Percentiles rank a stretch among this genome's conserved stretches.
These are phyloP conservation scores for Listronotus bonariensis DNA, from an alignment of 1,140 invertebrate genomes.

Conservation along the genomic window DNA sequence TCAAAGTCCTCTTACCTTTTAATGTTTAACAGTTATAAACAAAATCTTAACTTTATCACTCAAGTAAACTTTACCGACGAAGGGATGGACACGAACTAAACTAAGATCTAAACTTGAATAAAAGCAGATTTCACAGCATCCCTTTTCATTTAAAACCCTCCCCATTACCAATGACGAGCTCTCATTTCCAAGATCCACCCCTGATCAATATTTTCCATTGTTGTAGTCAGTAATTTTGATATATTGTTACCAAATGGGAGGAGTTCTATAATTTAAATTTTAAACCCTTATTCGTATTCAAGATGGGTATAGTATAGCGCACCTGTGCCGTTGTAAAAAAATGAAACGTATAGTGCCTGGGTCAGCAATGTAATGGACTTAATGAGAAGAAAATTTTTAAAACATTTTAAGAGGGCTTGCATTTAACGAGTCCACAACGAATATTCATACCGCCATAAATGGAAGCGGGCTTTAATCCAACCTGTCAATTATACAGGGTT, in stretches of 20 bases:
- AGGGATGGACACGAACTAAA: conserved; percentile 2
- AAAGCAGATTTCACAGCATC: conserved; percentile 6
- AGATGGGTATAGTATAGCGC: no score
- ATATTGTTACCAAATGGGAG: conserved; percentile 4
- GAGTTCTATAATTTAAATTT: background rate
- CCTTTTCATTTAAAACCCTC: conserved; percentile 1
- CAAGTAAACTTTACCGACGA: background rate
- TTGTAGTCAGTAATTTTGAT: background rate
- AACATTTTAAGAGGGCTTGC: no score
- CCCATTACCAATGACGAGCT: conserved; percentile 1
- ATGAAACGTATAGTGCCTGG: no score
- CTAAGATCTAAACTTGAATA: conserved; percentile 10
- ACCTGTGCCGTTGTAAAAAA: no score
- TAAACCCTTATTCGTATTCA: background rate
- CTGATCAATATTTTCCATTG: conserved; percentile 18
- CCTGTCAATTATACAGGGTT: no score
- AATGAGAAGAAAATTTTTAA: no score
- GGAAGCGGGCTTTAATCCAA: no score
- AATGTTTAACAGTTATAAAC: no score
- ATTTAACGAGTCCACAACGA: no score
- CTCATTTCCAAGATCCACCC: conserved; percentile 1
- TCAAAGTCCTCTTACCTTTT: no score
- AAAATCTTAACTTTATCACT: background rate
- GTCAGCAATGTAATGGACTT: no score
- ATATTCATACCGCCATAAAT: no score